These are phyloP conservation scores for Perognathus longimembris DNA, from an alignment of 2,113 vertebrate species.

Conservation along the genomic window DNA sequence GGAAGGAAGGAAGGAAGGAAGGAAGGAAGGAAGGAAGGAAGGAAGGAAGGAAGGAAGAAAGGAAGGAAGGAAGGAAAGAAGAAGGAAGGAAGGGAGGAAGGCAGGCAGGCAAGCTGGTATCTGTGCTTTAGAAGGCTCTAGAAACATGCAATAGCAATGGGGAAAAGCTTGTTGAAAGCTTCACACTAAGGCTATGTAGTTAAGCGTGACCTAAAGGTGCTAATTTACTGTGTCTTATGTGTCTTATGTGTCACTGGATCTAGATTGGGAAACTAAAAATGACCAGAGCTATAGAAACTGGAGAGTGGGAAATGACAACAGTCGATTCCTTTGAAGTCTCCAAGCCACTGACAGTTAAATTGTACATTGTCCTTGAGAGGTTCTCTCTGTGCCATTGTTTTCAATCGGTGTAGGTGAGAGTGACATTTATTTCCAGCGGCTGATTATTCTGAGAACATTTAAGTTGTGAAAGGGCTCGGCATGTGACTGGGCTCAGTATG, in stretches of 20 bases:
- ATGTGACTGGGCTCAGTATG: neutral
- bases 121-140: neutral
- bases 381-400: neutral
- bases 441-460: conserved; percentile 35
- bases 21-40: no score
- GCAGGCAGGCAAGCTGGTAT: neutral
- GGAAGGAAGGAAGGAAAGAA: neutral
- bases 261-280: neutral
- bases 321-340: neutral
- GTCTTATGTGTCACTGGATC: neutral
- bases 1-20: no score
- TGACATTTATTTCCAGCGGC: conserved; percentile 15
- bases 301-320: neutral
- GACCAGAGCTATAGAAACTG: neutral
- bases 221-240: neutral
- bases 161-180: conserved; percentile 2
- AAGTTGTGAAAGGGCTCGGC: neutral
- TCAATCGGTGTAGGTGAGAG: neutral
- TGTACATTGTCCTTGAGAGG: neutral
- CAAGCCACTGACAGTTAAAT: neutral
- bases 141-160: neutral
- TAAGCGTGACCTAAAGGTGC: neutral
- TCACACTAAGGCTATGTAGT: neutral
- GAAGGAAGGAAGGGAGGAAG: neutral
- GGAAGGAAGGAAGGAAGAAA: no score